These are phyloP conservation scores for Dione vanillae DNA, from an alignment of 2,888 invertebrate species.

Conservation along the genomic window DNA sequence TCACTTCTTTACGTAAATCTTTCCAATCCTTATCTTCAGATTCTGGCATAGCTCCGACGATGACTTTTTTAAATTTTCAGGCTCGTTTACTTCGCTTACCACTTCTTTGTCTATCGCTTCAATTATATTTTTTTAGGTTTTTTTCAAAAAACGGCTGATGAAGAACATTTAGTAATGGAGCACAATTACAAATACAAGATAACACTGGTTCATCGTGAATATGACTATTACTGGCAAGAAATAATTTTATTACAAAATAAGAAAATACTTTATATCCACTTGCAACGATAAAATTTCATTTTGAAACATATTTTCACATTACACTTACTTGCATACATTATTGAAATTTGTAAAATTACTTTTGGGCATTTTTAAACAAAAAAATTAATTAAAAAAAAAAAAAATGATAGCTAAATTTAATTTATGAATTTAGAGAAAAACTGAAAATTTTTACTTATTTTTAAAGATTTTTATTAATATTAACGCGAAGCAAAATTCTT, in stretches of 20 bases:
- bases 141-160: background rate
- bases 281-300: slow-evolving; percentile 31
- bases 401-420: too few relatives aligned
- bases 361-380: background rate
- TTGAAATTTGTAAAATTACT: background rate
- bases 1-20: background rate
- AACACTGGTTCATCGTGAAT: slow-evolving; percentile 30
- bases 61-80: slow-evolving; percentile 8
- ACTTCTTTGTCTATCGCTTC: slow-evolving; percentile 24
- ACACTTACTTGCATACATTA: background rate
- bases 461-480: too few relatives aligned
- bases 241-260: background rate
- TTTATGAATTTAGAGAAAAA: too few relatives aligned
- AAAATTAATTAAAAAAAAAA: too few relatives aligned
- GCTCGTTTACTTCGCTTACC: background rate
- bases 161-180: background rate
- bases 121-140: slow-evolving; percentile 34
- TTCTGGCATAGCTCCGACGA: slow-evolving; percentile 10
- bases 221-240: slow-evolving; percentile 16
- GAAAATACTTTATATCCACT: background rate
- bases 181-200: slow-evolving; percentile 19
- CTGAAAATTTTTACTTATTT: too few relatives aligned
- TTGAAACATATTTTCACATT: slow-evolving; percentile 20
- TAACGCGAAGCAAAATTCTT: too few relatives aligned
- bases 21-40: slow-evolving; percentile 12